Evolutionary conservation across 1,140 invertebrate genomes (phyloP).

Genomic region (Lasaia peninsularis): DNA sequence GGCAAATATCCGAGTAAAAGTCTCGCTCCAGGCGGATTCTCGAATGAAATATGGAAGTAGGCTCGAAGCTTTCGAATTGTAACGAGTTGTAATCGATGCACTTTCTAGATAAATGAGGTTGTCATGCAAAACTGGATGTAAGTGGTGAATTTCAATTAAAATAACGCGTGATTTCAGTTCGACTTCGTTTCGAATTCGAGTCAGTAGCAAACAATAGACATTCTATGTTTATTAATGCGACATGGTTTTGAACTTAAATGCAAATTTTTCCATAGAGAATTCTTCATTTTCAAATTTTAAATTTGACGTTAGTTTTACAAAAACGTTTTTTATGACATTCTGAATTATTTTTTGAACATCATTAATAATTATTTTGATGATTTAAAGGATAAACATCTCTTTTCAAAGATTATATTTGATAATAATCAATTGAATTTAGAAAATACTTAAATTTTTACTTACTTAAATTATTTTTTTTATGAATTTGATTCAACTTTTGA

Average conservation of each 20-base stretch:
- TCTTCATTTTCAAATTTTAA: too few relatives aligned
- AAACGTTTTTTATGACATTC: too few relatives aligned
- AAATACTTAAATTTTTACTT: too few relatives aligned
- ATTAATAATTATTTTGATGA: too few relatives aligned
- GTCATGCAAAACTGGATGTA: slow-evolving; percentile 68
- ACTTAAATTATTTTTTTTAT: too few relatives aligned
- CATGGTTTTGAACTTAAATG: not conserved
- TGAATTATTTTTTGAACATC: too few relatives aligned
- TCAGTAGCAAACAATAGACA: slow-evolving; percentile 33
- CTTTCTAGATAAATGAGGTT: slow-evolving; percentile 67
- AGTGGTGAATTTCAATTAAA: slow-evolving; percentile 64
- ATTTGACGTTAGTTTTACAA: too few relatives aligned
- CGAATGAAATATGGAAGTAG: slow-evolving; percentile 63
- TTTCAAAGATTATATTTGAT: too few relatives aligned
- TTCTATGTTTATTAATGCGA: slow-evolving; percentile 28
- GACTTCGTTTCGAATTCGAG: slow-evolving; percentile 39
- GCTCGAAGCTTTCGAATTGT: slow-evolving; percentile 65
- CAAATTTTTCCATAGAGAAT: not conserved
- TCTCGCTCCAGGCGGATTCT: slow-evolving; percentile 57
- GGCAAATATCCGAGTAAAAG: slow-evolving; percentile 57
- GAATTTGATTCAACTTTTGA: too few relatives aligned
- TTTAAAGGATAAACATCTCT: too few relatives aligned
- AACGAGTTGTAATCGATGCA: slow-evolving; percentile 51
- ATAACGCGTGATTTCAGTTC: slow-evolving; percentile 36
- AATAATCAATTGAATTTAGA: too few relatives aligned